phyloP scores from a whole-genome alignment of 2,888 invertebrate species.

The Subacronicta megacephala region DNA sequence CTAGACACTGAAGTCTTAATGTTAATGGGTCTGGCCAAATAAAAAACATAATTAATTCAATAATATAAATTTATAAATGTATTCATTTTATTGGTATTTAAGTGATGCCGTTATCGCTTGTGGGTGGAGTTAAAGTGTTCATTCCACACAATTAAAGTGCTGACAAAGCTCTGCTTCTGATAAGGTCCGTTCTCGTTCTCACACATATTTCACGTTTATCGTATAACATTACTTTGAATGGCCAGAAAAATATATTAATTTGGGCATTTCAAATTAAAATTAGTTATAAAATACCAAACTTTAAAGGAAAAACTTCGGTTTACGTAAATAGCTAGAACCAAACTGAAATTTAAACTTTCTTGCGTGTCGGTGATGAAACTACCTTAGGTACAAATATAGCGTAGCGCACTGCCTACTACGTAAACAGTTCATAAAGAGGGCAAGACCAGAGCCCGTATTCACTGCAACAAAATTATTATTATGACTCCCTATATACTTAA shows the following conservation, averaged over 20 bases:
- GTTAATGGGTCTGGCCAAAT: conserved; percentile 3
- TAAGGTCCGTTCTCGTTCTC: neutral
- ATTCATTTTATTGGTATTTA: neutral
- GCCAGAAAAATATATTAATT: neutral
- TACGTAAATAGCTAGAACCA: conserved; percentile 9
- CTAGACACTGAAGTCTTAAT: neutral
- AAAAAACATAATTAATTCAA: conserved; percentile 5
- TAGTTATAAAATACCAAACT: neutral
- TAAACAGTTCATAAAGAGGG: conserved; percentile 19
- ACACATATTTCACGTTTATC: neutral
- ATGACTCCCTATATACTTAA: conserved; percentile 11
- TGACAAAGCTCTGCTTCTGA: neutral
- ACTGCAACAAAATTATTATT: conserved; percentile 4
- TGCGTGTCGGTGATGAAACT: conserved; percentile 16
- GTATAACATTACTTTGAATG: neutral
- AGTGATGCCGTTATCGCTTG: conserved; percentile 1
- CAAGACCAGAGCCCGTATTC: conserved; percentile 11
- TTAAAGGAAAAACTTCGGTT: conserved; percentile 14
- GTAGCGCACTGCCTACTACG: neutral
- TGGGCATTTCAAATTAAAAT: neutral
- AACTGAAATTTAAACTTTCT: conserved; percentile 17
- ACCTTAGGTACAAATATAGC: neutral
- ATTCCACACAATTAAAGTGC: neutral
- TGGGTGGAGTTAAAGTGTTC: neutral
- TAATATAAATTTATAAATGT: conserved; percentile 3